A percentile compares a stretch with the other conserved stretches of the same genome.
These are phyloP conservation scores for Bacillus rossius DNA, from an alignment of 1,140 invertebrate species.

Conservation along the genomic window DNA sequence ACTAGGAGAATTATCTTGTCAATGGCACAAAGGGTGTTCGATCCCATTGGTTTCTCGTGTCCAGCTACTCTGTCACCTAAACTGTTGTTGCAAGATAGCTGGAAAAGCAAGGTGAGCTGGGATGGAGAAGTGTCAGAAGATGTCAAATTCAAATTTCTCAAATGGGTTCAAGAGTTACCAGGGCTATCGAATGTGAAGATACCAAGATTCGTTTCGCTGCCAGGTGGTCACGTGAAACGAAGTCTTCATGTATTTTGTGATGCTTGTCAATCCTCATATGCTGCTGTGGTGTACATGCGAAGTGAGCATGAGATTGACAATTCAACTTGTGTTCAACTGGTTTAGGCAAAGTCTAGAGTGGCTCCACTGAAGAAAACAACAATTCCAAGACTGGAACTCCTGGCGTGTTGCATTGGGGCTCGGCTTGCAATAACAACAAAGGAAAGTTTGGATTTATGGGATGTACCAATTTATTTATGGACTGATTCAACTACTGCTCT, in stretches of 20 bases:
- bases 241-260: conserved; percentile 35
- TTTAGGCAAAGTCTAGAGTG: conserved; percentile 33
- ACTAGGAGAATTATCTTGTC: conserved; percentile 25
- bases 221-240: not conserved
- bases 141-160: conserved; percentile 17
- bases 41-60: conserved; percentile 33
- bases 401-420: conserved; percentile 33
- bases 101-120: conserved; percentile 24
- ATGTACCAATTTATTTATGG: conserved; percentile 24
- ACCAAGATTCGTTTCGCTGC: conserved; percentile 20
- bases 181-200: conserved; percentile 23
- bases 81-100: conserved; percentile 29
- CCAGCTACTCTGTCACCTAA: conserved; percentile 30
- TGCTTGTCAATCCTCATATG: conserved; percentile 33
- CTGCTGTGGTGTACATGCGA: conserved; percentile 28
- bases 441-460: conserved; percentile 17
- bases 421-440: conserved; percentile 24
- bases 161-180: conserved; percentile 20
- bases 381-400: conserved; percentile 35
- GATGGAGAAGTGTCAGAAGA: conserved; percentile 18
- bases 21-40: conserved; percentile 30
- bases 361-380: conserved; percentile 31
- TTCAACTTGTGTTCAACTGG: conserved; percentile 17
- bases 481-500: conserved; percentile 32
- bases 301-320: not conserved